A percentile compares a stretch with the other conserved stretches of the same genome.
These are phyloP conservation scores for Ditylenchus dipsaci DNA, from an alignment of 1,140 invertebrate species.

Conservation along the genomic window DNA sequence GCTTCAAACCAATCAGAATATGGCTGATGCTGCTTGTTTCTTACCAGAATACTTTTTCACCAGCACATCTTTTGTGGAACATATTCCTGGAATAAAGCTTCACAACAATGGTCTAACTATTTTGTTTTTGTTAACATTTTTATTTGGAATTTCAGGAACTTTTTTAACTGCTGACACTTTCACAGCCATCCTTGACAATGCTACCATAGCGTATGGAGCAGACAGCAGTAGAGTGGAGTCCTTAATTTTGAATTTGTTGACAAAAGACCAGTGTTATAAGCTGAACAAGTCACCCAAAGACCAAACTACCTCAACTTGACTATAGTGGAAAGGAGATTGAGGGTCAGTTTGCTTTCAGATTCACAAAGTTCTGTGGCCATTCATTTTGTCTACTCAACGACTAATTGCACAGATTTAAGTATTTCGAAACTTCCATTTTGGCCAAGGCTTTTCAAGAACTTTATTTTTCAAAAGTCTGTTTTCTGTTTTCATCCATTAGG, in stretches of 20 bases:
- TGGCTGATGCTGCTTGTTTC: conserved; percentile 5
- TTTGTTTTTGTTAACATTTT: neutral
- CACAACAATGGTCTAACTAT: neutral
- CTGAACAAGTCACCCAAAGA: conserved; percentile 22
- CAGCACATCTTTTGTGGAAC: neutral
- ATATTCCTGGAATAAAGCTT: conserved; percentile 19
- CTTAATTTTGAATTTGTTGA: conserved; percentile 17
- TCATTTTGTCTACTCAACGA: too few species aligned
- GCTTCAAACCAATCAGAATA: conserved; percentile 28
- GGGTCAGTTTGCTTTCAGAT: conserved; percentile 7
- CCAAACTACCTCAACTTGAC: conserved; percentile 1
- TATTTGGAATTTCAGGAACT: conserved; percentile 20
- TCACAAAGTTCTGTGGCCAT: neutral
- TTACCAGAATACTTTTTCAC: conserved; percentile 28
- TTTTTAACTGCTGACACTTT: conserved; percentile 1
- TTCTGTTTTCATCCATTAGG: too few species aligned
- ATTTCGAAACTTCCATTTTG: too few species aligned
- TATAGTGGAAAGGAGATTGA: conserved; percentile 21
- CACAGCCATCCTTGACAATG: conserved; percentile 35
- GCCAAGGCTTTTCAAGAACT: too few species aligned
- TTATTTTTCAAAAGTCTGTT: too few species aligned
- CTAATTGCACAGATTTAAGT: neutral
- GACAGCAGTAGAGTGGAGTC: conserved; percentile 14
- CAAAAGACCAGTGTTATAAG: conserved; percentile 18
- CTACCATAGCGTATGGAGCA: conserved; percentile 6